Conservation (phyloP, 1,140 invertebrate genomes). For the Pogonomyrmex barbatus region DNA sequence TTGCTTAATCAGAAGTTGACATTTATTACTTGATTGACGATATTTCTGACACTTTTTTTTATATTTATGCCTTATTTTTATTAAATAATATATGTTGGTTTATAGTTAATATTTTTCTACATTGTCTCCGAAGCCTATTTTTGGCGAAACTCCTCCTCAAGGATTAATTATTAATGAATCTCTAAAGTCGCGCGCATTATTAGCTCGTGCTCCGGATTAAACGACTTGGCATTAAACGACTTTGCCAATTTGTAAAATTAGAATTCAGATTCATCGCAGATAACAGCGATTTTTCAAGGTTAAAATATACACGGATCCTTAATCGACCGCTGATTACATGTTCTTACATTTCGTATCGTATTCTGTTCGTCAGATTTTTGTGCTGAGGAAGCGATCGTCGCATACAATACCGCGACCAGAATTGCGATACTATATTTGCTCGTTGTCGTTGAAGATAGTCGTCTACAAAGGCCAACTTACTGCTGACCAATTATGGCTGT, state of each 20-base stretch:
- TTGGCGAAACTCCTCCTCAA: background rate
- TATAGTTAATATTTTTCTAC: background rate
- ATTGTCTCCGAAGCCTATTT: background rate
- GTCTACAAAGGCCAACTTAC: slow-evolving; percentile 99
- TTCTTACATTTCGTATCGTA: slow-evolving; percentile 29
- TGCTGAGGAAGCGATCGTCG: slow-evolving; percentile 96
- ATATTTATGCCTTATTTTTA: background rate
- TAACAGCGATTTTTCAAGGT: slow-evolving; percentile 41
- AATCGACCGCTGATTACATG: slow-evolving; percentile 11
- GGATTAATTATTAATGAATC: slow-evolving; percentile 2
- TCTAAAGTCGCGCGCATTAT: background rate
- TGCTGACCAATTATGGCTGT: slow-evolving; percentile 96
- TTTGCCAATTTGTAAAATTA: slow-evolving; percentile 71
- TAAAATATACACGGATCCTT: background rate
- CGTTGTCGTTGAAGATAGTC: slow-evolving; percentile 94
- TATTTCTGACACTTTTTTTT: background rate
- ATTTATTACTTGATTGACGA: too few relatives aligned
- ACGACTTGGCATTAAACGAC: slow-evolving; percentile 66
- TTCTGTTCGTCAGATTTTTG: slow-evolving; percentile 91
- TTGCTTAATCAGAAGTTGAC: background rate
- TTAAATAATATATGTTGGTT: background rate
- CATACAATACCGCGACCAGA: slow-evolving; percentile 94
- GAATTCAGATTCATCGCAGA: slow-evolving; percentile 44
- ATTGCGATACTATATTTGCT: slow-evolving; percentile 98
- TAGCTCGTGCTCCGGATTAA: slow-evolving; percentile 32